Percentiles rank a stretch among this genome's conserved stretches.
phyloP scores from a whole-genome alignment of 1,140 invertebrate species.

The Lamellibrachia luymesi region DNA sequence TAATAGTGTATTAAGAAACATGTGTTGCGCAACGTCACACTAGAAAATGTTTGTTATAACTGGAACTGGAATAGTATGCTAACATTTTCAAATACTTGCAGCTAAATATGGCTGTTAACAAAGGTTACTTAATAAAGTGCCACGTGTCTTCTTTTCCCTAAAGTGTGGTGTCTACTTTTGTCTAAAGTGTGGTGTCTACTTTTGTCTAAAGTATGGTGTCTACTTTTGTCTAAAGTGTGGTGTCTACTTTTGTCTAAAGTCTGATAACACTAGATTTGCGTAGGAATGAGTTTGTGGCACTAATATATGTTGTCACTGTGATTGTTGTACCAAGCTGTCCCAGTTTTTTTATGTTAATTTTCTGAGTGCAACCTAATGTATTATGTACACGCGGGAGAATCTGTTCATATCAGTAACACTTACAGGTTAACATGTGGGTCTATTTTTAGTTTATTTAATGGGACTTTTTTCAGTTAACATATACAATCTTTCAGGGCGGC shows the following conservation, averaged over 20 bases:
- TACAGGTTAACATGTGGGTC: not conserved
- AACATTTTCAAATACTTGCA: not conserved
- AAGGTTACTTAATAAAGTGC: not conserved
- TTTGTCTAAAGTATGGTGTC: too few species aligned
- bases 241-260: too few species aligned
- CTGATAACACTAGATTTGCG: too few species aligned
- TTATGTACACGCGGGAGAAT: too few species aligned
- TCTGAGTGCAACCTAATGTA: too few species aligned
- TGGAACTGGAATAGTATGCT: not conserved
- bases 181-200: not conserved
- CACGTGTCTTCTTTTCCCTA: not conserved
- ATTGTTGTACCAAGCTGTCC: too few species aligned
- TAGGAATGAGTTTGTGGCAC: too few species aligned
- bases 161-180: not conserved
- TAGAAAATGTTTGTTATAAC: too few species aligned
- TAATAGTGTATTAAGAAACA: too few species aligned
- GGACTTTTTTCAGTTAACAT: not conserved
- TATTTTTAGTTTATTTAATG: not conserved
- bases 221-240: not conserved
- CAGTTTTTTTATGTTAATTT: too few species aligned
- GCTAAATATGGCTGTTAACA: not conserved
- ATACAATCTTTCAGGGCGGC: not conserved
- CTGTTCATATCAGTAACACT: not conserved
- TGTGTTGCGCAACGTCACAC: too few species aligned
- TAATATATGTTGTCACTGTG: too few species aligned